Percentiles rank a stretch among this genome's conserved stretches.
These are phyloP conservation scores for Cephalopterus ornatus DNA, from an alignment of 2,113 vertebrate species.

Conservation along the genomic window DNA sequence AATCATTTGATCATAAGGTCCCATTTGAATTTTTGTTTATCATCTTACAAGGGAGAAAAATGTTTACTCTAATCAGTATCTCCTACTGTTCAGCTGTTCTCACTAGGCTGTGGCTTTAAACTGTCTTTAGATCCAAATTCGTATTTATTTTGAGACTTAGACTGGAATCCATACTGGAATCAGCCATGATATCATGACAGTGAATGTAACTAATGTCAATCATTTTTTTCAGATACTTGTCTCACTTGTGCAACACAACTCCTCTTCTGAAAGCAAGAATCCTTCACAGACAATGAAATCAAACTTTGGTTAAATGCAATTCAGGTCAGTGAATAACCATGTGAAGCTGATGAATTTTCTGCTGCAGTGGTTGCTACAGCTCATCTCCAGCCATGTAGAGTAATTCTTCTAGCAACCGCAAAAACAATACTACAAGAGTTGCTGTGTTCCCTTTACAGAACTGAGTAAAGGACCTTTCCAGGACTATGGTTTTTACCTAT, in stretches of 20 bases:
- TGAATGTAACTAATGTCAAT: neutral
- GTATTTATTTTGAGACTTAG: neutral
- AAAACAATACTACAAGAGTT: neutral
- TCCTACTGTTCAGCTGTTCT: neutral
- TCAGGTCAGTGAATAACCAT: neutral
- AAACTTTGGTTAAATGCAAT: neutral
- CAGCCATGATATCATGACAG: neutral
- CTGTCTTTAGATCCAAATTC: neutral
- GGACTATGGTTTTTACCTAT: neutral
- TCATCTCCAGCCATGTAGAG: neutral
- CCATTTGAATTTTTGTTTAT: constrained; percentile 54
- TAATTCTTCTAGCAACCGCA: neutral
- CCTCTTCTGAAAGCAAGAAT: neutral
- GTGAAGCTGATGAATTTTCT: neutral
- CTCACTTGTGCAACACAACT: neutral
- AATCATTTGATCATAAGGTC: constrained; percentile 52
- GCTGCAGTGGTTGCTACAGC: neutral
- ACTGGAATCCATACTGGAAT: neutral
- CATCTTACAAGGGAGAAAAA: constrained; percentile 34
- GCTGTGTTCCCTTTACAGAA: neutral
- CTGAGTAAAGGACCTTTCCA: neutral
- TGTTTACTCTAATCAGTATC: neutral
- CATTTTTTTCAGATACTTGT: neutral
- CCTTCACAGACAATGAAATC: neutral
- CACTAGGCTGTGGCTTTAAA: neutral